Base-by-base conservation (phyloP, 2,888 invertebrate genomes). In the Macaria liturata region DNA sequence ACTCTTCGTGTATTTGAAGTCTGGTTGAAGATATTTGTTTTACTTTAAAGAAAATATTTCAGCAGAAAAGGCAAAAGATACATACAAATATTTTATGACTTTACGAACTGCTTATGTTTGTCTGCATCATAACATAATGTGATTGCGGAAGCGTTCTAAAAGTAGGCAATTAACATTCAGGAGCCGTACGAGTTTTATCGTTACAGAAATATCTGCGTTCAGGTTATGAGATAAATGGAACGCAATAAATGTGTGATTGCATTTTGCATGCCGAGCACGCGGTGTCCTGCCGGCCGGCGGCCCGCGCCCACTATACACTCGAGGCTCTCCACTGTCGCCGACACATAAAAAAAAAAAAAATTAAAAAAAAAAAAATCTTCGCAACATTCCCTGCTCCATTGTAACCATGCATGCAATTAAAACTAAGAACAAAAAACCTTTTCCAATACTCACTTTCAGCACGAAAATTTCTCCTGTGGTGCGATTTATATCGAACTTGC, bases 381-480 rank as follows among this genome's bases (percentile, higher is more conserved):
- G 44, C 44, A 62, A 34, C 49, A 51, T 9, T 32, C 42, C 42
- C 9, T 37, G 34, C 34, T 7, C 34, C 34, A 37, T 7, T 37
- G 34, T 37, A 7, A 37, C 4, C 4, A 37, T 3, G 34, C 3
- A 7, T 37, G 7, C 34, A 37, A 6, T 37, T 37, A 37, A 37
- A 37, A 37, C 34, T 37, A 37, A 57, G 34, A 52, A 55, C 49
- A 55, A 55, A 64, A 61, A 54, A 63, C 48, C 58, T 61, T 59
- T 59, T 61, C 47, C 42, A 58, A 54, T 65, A 87, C 92, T 93
- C 91, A 98, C 98, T 95, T 98, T 98, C 39, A 98, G 93, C 9
- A 98, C 98, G 85, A 96, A 98, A 88, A 99, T 98, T 90, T 98
- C 97, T 64, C 98, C 99, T 1, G 97, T 97, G 32, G 98, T 98